Conservation (phyloP, 1,140 invertebrate species). For the Apis laboriosa region DNA sequence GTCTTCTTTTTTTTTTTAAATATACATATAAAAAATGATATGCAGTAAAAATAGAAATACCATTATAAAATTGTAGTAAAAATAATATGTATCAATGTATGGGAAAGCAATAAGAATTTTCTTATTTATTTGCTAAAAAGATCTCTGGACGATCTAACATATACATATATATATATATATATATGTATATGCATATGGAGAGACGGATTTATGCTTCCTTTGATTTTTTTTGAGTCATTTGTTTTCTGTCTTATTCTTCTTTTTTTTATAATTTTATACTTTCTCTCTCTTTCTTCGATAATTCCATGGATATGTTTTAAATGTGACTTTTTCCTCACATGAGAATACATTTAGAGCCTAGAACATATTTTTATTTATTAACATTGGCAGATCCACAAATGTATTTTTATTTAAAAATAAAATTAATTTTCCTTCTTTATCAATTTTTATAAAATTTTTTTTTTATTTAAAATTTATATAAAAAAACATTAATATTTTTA, state of each 20-base stretch:
- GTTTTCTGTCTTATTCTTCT: neutral
- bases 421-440: neutral
- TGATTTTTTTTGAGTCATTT: neutral
- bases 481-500: neutral
- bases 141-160: conserved; percentile 50
- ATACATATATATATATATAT: neutral
- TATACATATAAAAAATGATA: conserved; percentile 39
- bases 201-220: conserved; percentile 38
- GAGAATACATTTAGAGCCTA: conserved; percentile 65
- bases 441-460: neutral
- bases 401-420: neutral
- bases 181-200: conserved; percentile 21
- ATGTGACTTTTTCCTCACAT: conserved; percentile 17
- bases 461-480: neutral
- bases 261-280: neutral
- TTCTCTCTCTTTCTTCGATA: neutral
- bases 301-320: conserved; percentile 41
- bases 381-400: conserved; percentile 17
- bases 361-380: conserved; percentile 34
- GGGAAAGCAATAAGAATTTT: conserved; percentile 32
- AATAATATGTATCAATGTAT: conserved; percentile 47
- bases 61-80: conserved; percentile 55
- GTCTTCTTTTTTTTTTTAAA: neutral
- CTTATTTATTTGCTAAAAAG: conserved; percentile 6
- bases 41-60: conserved; percentile 46